Conservation (phyloP, 2,113 vertebrate genomes). For the Gasterosteus aculeatus region DNA sequence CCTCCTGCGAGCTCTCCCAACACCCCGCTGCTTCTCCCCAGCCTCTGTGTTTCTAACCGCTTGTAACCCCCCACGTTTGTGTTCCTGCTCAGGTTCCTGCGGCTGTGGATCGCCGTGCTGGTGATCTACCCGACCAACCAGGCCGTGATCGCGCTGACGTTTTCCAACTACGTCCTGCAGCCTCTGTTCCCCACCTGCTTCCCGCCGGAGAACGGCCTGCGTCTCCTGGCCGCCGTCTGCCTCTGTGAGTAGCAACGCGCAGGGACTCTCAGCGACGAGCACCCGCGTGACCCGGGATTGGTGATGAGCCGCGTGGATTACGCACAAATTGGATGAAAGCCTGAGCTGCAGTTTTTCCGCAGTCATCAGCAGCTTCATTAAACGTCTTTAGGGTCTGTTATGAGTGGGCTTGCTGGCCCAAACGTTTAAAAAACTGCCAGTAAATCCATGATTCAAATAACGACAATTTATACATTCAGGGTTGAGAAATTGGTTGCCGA, state of each 20-base stretch:
- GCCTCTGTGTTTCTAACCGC: slow-evolving; percentile 5
- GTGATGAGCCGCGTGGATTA: background rate
- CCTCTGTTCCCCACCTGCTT: slow-evolving; percentile 91
- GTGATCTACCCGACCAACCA: slow-evolving; percentile 96
- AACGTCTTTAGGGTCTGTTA: no score
- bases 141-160: slow-evolving; percentile 92
- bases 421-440: background rate
- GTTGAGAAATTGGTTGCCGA: background rate
- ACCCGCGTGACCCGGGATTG: background rate
- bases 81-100: slow-evolving; percentile 82
- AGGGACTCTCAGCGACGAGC: no score
- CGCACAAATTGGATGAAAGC: no score
- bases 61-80: background rate
- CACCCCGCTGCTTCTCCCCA: slow-evolving; percentile 14
- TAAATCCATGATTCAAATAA: no score
- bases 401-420: background rate
- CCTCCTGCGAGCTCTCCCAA: background rate
- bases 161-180: slow-evolving; percentile 93
- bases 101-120: slow-evolving; percentile 92
- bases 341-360: no score
- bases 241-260: slow-evolving; percentile 83
- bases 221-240: slow-evolving; percentile 88
- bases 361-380: no score
- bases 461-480: background rate
- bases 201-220: slow-evolving; percentile 87